Evolutionary conservation across 1,140 invertebrate species (phyloP).

Genomic region (Ctenoplectra terminalis): DNA sequence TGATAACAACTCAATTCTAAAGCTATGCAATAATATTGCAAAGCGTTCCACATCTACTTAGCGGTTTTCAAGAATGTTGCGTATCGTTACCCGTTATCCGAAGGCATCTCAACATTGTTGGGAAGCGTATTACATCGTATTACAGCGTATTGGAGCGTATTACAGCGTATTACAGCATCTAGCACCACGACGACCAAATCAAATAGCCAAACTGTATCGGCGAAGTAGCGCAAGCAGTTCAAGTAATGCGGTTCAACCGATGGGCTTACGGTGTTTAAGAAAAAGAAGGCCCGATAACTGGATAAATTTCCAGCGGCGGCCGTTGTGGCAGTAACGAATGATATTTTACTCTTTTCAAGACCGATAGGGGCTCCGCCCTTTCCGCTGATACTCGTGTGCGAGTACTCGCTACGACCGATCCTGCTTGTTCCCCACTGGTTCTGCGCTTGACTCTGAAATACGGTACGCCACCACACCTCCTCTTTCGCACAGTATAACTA

Average conservation of each 20-base stretch:
- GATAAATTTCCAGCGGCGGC: conserved; percentile 63
- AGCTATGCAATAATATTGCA: too few species aligned
- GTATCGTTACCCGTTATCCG: too few species aligned
- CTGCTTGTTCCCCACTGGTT: conserved; percentile 72
- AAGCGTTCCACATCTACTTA: too few species aligned
- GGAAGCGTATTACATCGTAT: too few species aligned
- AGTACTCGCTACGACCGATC: conserved; percentile 65
- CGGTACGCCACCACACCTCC: conserved; percentile 78
- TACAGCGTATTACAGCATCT: too few species aligned
- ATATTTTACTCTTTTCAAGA: conserved; percentile 48
- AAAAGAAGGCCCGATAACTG: conserved; percentile 55
- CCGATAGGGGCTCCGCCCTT: conserved; percentile 13
- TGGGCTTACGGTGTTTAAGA: background rate
- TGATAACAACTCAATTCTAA: too few species aligned
- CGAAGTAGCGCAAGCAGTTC: background rate
- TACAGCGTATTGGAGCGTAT: too few species aligned
- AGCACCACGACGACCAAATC: too few species aligned
- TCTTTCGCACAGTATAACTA: conserved; percentile 66
- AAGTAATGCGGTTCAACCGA: background rate
- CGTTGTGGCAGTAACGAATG: conserved; percentile 50
- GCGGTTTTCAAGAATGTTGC: too few species aligned
- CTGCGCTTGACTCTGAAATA: conserved; percentile 82
- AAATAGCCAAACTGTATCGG: too few species aligned
- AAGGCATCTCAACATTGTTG: too few species aligned
- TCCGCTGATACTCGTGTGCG: conserved; percentile 37